phyloP scores from a whole-genome alignment of 2,113 vertebrate genomes.

The Phaethornis superciliosus region DNA sequence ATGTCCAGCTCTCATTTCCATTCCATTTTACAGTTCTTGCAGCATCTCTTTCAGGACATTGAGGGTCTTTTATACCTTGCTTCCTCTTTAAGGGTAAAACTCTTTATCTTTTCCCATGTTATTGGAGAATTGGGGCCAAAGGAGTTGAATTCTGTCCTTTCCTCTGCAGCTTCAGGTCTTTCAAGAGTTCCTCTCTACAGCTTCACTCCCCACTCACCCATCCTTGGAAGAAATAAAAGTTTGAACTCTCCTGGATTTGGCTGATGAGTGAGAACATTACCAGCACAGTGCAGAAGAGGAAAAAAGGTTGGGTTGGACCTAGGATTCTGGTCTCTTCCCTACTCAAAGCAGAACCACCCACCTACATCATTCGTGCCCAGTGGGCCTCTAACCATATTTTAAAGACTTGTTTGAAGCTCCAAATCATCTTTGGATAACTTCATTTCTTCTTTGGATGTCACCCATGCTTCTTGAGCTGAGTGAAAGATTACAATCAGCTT shows the following conservation, averaged over 20 bases:
- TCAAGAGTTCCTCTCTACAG: background rate
- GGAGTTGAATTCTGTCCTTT: background rate
- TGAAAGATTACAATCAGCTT: background rate
- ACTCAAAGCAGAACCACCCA: background rate
- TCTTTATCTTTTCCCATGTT: background rate
- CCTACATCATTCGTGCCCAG: background rate
- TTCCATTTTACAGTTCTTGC: background rate
- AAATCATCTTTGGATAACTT: too few species aligned
- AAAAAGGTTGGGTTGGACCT: background rate
- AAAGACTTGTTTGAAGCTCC: background rate
- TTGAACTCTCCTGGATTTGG: background rate
- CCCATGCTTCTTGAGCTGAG: background rate
- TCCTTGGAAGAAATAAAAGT: background rate
- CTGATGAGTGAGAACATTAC: too few species aligned
- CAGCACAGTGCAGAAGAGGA: too few species aligned
- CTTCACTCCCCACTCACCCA: background rate
- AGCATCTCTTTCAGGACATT: background rate
- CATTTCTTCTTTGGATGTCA: background rate
- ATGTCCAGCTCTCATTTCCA: background rate
- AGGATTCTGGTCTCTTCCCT: accelerated
- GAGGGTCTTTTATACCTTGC: background rate
- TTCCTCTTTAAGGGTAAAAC: background rate
- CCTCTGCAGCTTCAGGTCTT: background rate
- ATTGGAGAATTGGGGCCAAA: background rate
- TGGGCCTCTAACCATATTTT: background rate